A percentile compares a stretch with the other conserved stretches of the same genome.
phyloP scores from a whole-genome alignment of 1,140 invertebrate genomes.

The Trichomalopsis sarcophagae region DNA sequence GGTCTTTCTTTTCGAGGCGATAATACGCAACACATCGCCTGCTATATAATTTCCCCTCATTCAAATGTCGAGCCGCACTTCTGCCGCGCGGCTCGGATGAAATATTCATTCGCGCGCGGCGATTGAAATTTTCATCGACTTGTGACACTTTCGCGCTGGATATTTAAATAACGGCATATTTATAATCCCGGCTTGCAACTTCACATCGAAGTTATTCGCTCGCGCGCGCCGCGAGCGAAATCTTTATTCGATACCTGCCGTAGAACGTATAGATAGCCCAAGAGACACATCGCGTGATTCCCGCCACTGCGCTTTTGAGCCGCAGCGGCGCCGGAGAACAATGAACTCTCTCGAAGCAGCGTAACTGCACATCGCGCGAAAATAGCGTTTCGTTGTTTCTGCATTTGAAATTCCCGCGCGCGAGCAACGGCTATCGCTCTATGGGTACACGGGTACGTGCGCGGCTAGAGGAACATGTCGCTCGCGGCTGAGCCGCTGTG shows the following conservation, averaged over 20 bases:
- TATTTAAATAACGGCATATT: neutral
- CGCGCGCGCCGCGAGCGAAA: too few species aligned
- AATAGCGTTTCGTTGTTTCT: conserved; percentile 28
- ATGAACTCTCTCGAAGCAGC: neutral
- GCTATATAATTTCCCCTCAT: too few species aligned
- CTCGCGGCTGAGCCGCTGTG: conserved; percentile 16
- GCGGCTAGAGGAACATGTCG: neutral
- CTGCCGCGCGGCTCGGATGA: neutral
- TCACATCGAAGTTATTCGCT: too few species aligned
- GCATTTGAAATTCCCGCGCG: conserved; percentile 40
- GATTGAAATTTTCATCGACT: neutral
- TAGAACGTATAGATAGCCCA: too few species aligned
- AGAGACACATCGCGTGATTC: too few species aligned
- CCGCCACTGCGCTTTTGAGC: neutral
- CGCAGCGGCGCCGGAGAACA: neutral
- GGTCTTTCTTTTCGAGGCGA: too few species aligned
- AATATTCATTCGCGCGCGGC: neutral
- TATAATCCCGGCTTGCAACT: neutral
- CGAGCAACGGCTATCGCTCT: neutral
- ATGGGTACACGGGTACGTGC: neutral
- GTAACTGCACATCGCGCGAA: conserved; percentile 2
- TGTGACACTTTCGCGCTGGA: neutral
- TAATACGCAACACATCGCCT: too few species aligned
- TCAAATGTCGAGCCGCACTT: too few species aligned
- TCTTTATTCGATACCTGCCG: too few species aligned